phyloP scores from a whole-genome alignment of 1,140 invertebrate genomes.

The Phymastichus coffea region DNA sequence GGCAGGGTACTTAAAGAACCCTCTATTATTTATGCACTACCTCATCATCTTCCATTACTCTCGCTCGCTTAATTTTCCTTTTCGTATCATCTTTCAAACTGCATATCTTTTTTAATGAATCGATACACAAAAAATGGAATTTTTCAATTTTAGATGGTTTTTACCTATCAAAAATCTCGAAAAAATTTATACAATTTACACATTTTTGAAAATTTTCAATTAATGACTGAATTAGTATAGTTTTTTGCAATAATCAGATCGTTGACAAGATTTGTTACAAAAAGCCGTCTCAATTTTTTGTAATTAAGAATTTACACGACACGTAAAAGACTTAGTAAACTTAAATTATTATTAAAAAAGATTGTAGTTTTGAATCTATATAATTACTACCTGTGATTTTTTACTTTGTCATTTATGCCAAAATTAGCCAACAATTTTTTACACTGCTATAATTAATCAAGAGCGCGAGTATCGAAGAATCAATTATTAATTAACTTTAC shows the following conservation, averaged over 20 bases:
- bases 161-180: too few species aligned
- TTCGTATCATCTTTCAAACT: neutral
- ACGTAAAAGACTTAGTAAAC: neutral
- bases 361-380: neutral
- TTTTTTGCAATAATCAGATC: too few species aligned
- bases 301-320: too few species aligned
- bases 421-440: neutral
- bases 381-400: neutral
- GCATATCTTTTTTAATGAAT: slow-evolving; percentile 9
- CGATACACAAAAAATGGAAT: neutral
- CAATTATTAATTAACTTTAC: neutral
- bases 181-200: too few species aligned
- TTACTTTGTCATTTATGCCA: neutral
- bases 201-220: too few species aligned
- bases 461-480: slow-evolving; percentile 23
- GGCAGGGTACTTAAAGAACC: slow-evolving; percentile 20
- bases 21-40: slow-evolving; percentile 22
- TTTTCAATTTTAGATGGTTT: neutral
- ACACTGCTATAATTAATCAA: neutral
- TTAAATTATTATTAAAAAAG: slow-evolving; percentile 8
- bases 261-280: too few species aligned
- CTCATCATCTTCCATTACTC: slow-evolving; percentile 25
- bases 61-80: neutral
- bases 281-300: too few species aligned
- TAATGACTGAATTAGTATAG: too few species aligned